These are phyloP conservation scores for Eumerus sabulonum DNA, from an alignment of 2,888 invertebrate species.

Conservation along the genomic window DNA sequence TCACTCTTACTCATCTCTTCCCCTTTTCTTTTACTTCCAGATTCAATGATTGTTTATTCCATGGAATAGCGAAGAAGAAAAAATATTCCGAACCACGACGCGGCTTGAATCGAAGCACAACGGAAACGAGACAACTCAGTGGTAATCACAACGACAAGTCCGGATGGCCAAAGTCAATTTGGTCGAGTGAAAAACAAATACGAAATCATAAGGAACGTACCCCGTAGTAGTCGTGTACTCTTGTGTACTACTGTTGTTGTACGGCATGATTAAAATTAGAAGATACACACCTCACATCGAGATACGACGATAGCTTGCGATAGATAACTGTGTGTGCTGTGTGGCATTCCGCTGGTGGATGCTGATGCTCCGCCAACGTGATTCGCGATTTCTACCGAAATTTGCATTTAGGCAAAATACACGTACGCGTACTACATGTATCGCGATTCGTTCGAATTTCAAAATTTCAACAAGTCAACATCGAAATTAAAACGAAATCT, in stretches of 20 bases:
- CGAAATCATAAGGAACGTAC: slow-evolving; percentile 23
- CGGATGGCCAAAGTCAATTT: slow-evolving; percentile 42
- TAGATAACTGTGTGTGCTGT: too few relatives aligned
- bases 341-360: slow-evolving; percentile 7
- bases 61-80: slow-evolving; percentile 10
- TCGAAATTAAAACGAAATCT: not conserved
- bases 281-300: slow-evolving; percentile 5
- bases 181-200: slow-evolving; percentile 52
- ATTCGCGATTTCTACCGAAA: slow-evolving; percentile 19
- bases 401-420: slow-evolving; percentile 16
- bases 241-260: not conserved
- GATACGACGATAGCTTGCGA: too few relatives aligned
- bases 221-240: too few relatives aligned
- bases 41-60: slow-evolving; percentile 45
- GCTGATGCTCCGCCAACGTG: slow-evolving; percentile 13
- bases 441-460: too few relatives aligned
- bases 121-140: slow-evolving; percentile 9
- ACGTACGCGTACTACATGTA: not conserved
- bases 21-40: slow-evolving; percentile 42
- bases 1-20: slow-evolving; percentile 3
- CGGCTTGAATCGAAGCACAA: too few relatives aligned
- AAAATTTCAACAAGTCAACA: too few relatives aligned
- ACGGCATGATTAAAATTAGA: slow-evolving; percentile 61
- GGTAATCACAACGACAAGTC: slow-evolving; percentile 24
- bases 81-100: not conserved